Conservation (phyloP, 2,888 invertebrate species). For the Orthosia cruda region DNA sequence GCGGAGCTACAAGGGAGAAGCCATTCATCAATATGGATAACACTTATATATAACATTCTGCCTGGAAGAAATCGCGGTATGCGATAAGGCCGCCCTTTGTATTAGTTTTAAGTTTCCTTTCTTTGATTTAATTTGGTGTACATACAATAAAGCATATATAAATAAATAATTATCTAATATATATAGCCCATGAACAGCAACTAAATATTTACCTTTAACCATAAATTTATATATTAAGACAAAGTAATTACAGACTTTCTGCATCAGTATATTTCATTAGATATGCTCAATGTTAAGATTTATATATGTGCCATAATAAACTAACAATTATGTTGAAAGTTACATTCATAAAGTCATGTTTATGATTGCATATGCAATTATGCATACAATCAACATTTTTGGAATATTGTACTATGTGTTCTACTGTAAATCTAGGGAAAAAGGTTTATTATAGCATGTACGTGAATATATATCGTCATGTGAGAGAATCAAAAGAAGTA, state of each 20-base stretch:
- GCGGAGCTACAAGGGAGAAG: neutral
- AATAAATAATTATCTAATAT: no score
- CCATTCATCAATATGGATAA: neutral
- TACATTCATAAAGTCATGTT: neutral
- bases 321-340: neutral
- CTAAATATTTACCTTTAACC: neutral
- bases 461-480: no score
- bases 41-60: neutral
- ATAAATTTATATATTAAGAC: constrained; percentile 4
- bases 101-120: no score
- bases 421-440: neutral
- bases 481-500: no score
- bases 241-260: neutral
- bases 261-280: neutral
- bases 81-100: no score
- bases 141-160: no score
- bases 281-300: neutral
- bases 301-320: neutral
- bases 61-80: no score
- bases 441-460: neutral
- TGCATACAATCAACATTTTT: neutral
- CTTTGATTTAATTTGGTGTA: no score
- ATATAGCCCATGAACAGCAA: neutral
- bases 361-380: neutral
- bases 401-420: neutral